Evolutionary conservation across 1,140 invertebrate species (phyloP).

Genomic region (Carcinoscorpius rotundicauda): DNA sequence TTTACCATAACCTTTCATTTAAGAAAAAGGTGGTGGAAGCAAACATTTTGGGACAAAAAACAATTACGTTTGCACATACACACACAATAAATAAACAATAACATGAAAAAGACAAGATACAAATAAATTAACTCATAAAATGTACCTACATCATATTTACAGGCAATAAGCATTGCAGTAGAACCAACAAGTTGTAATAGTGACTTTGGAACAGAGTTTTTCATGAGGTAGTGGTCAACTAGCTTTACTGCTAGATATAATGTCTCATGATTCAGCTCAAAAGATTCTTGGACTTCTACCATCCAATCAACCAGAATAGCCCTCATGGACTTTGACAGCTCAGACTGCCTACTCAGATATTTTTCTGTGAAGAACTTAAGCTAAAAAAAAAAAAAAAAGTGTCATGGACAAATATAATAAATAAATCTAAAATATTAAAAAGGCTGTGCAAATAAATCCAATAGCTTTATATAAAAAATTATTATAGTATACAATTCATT

Average conservation of each 20-base stretch:
- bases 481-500: background rate
- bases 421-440: conserved; percentile 2
- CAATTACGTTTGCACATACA: background rate
- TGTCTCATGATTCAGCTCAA: conserved; percentile 97
- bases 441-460: conserved; percentile 8
- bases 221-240: conserved; percentile 76
- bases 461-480: conserved; percentile 2
- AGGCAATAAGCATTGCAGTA: conserved; percentile 79
- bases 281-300: conserved; percentile 91
- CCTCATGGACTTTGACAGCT: conserved; percentile 68
- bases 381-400: conserved; percentile 33
- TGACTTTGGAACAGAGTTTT: conserved; percentile 51
- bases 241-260: conserved; percentile 92
- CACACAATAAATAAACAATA: background rate
- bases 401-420: background rate
- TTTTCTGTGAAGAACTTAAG: conserved; percentile 53
- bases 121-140: background rate
- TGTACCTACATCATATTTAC: conserved; percentile 85
- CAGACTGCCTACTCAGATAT: conserved; percentile 65
- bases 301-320: conserved; percentile 94
- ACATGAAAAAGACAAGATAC: background rate
- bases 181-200: conserved; percentile 80
- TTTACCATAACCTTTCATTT: background rate
- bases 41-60: conserved; percentile 4
- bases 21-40: conserved; percentile 15